Conservation (phyloP, 2,113 vertebrate species). For the Gopherus evgoodei region DNA sequence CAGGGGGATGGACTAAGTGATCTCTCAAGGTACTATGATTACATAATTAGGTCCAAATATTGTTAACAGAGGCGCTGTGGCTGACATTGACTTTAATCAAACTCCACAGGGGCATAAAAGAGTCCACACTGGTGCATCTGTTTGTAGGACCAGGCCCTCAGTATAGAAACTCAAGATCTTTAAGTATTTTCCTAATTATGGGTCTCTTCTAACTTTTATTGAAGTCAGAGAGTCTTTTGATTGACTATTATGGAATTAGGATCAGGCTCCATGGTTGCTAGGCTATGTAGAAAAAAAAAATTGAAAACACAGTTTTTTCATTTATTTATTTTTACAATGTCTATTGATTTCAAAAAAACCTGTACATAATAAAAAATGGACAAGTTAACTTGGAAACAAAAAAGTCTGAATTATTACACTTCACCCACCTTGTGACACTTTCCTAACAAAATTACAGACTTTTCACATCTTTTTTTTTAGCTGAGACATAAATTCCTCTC, state of each 20-base stretch:
- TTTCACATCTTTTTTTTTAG: background rate
- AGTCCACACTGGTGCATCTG: background rate
- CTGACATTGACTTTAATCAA: background rate
- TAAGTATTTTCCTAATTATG: background rate
- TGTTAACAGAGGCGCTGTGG: background rate
- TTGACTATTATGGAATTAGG: background rate
- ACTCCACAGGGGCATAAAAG: accelerated
- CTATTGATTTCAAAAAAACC: background rate
- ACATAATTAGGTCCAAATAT: background rate
- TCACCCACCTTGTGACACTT: background rate
- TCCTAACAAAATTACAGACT: background rate
- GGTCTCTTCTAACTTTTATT: background rate
- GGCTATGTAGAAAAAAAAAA: background rate
- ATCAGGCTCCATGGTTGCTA: background rate
- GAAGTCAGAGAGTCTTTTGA: background rate
- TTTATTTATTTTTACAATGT: background rate
- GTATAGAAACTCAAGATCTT: background rate
- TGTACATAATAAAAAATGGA: background rate
- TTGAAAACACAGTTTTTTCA: background rate
- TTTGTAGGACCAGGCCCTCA: accelerated
- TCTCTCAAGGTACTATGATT: background rate
- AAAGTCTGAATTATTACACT: background rate
- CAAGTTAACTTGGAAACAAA: background rate
- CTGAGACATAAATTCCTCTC: background rate
- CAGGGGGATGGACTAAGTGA: background rate